Conservation (phyloP, 2,113 vertebrate species). For the Passer montanus region DNA sequence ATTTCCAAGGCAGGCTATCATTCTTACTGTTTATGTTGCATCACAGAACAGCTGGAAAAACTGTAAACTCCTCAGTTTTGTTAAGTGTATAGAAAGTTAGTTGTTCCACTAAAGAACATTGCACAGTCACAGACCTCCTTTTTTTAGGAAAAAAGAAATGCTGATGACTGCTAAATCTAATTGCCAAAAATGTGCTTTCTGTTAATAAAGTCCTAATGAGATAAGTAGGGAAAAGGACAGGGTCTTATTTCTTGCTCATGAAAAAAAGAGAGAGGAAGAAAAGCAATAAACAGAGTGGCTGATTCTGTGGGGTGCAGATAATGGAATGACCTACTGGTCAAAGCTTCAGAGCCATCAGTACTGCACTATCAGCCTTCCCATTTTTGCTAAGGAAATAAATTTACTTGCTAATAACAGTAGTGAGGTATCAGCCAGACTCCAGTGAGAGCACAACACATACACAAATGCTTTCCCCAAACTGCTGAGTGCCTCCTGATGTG, state of each 20-base stretch:
- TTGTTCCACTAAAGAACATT: background rate
- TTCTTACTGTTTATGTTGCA: conserved; percentile 48
- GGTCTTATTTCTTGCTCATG: conserved; percentile 45
- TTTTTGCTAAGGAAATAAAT: conserved; percentile 13
- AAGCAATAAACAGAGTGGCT: background rate
- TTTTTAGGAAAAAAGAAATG: background rate
- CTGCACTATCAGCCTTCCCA: background rate
- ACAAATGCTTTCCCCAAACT: background rate
- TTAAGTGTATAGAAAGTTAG: conserved; percentile 39
- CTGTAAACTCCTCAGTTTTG: conserved; percentile 30
- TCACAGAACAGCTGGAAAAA: conserved; percentile 66
- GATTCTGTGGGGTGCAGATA: conserved; percentile 8
- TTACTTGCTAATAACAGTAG: background rate
- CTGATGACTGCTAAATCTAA: conserved; percentile 32
- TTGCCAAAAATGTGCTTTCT: conserved; percentile 64
- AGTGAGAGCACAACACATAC: background rate
- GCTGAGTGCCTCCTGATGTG: background rate
- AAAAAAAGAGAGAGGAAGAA: conserved; percentile 16
- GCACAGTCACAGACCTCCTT: background rate
- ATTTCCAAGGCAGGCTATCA: background rate
- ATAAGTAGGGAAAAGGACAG: conserved; percentile 67
- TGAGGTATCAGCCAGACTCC: background rate
- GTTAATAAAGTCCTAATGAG: conserved; percentile 67
- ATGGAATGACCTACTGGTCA: background rate
- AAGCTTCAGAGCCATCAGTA: background rate